phyloP scores from a whole-genome alignment of 2,113 vertebrate species.

The Panthera leo region DNA sequence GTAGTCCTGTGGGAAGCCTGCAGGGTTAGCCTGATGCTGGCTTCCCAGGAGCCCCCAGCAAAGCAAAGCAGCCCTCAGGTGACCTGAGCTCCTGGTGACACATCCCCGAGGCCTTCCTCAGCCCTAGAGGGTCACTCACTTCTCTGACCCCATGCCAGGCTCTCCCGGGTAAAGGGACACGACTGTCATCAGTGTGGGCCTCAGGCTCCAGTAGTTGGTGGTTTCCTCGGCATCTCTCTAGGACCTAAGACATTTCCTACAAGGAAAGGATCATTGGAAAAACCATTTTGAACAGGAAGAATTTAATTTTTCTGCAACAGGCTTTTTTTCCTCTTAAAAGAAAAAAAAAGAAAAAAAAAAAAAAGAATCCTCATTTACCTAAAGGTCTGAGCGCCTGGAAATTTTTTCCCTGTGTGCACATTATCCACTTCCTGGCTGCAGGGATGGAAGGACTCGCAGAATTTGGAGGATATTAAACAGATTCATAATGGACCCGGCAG shows the following conservation, averaged over 20 bases:
- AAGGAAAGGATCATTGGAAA: conserved; percentile 56
- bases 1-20: conserved; percentile 47
- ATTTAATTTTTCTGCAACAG: conserved; percentile 69
- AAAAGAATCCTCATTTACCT: conserved; percentile 67
- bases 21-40: conserved; percentile 9
- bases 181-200: background rate
- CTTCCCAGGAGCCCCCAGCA: background rate
- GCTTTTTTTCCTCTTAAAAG: background rate
- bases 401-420: conserved; percentile 65
- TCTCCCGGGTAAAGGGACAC: background rate
- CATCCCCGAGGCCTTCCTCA: background rate
- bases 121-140: background rate
- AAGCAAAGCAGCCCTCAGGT: background rate
- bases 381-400: conserved; percentile 71
- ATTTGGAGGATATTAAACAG: conserved; percentile 81
- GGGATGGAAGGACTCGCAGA: conserved; percentile 71
- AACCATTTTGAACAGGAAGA: conserved; percentile 71
- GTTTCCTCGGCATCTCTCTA: background rate
- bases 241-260: background rate
- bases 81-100: background rate
- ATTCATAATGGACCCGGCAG: conserved; percentile 70
- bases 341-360: background rate
- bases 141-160: background rate
- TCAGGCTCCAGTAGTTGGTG: background rate
- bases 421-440: conserved; percentile 79